Conservation (phyloP, 2,888 invertebrate genomes). For the Lasiommata megera region DNA sequence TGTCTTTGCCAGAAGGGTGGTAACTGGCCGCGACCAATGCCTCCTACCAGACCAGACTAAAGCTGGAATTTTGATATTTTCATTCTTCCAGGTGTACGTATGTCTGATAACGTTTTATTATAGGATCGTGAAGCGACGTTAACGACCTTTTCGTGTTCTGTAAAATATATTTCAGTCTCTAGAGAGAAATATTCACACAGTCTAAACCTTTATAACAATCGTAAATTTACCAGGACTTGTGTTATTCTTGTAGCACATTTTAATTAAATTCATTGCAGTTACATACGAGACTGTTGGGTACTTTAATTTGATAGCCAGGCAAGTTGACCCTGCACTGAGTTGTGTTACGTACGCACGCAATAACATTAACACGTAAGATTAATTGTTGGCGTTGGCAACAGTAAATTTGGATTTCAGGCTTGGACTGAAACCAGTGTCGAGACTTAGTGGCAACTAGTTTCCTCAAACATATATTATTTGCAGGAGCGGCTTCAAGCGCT, state of each 20-base stretch:
- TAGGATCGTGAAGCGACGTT: too few relatives aligned
- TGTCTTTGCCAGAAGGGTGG: too few relatives aligned
- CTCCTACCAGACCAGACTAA: too few relatives aligned
- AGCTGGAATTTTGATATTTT: too few relatives aligned
- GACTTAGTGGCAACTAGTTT: too few relatives aligned
- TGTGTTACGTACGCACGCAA: not conserved
- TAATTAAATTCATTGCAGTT: not conserved
- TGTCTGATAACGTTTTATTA: too few relatives aligned
- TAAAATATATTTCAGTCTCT: not conserved
- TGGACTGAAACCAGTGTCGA: too few relatives aligned
- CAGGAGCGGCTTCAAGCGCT: too few relatives aligned
- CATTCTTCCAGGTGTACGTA: too few relatives aligned
- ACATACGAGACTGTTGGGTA: not conserved
- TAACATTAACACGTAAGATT: constrained; percentile 1
- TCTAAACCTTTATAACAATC: not conserved
- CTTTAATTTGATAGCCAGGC: not conserved
- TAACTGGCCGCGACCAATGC: too few relatives aligned
- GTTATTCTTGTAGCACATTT: not conserved
- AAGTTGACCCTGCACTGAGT: not conserved
- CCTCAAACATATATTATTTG: too few relatives aligned
- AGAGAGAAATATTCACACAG: not conserved
- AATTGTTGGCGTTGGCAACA: not conserved
- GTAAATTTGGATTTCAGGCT: not conserved
- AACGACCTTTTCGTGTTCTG: not conserved
- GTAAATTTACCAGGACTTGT: too few relatives aligned